Evolutionary conservation across 2,888 invertebrate species (phyloP).

Genomic region (Pseudococcus viburni): DNA sequence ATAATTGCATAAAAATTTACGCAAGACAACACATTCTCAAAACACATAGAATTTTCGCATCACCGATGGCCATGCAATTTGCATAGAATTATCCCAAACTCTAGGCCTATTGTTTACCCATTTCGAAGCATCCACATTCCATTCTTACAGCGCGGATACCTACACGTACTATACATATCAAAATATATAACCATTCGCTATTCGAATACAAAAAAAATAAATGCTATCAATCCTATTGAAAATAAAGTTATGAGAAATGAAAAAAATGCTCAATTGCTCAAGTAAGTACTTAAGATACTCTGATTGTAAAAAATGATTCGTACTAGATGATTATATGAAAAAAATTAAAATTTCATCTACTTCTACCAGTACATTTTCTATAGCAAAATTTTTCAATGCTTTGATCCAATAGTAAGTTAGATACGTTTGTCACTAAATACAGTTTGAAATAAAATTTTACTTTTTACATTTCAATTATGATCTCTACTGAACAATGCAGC

Average conservation of each 20-base stretch:
- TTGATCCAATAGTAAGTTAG: neutral
- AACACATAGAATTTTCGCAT: neutral
- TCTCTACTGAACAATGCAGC: conserved; percentile 33
- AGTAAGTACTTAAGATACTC: neutral
- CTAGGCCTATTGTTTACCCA: conserved; percentile 15
- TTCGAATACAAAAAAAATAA: neutral
- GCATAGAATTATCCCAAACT: neutral
- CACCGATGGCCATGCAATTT: neutral
- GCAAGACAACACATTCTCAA: neutral
- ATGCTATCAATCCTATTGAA: conserved; percentile 1
- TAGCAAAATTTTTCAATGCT: conserved; percentile 34
- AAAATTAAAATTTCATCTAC: conserved; percentile 11
- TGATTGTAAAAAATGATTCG: neutral
- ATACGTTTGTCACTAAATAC: conserved; percentile 24
- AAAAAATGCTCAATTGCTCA: neutral
- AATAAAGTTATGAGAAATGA: neutral
- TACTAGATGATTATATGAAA: neutral
- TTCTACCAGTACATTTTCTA: conserved; percentile 43
- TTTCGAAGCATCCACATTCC: conserved; percentile 20
- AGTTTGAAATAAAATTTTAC: neutral
- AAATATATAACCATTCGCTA: conserved; percentile 1
- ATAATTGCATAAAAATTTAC: neutral
- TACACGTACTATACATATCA: neutral
- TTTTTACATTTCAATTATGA: conserved; percentile 21
- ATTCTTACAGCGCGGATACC: conserved; percentile 6